A percentile compares a stretch with the other conserved stretches of the same genome.
These are phyloP conservation scores for Choloepus didactylus DNA, from an alignment of 2,797 vertebrate species.

Conservation along the genomic window DNA sequence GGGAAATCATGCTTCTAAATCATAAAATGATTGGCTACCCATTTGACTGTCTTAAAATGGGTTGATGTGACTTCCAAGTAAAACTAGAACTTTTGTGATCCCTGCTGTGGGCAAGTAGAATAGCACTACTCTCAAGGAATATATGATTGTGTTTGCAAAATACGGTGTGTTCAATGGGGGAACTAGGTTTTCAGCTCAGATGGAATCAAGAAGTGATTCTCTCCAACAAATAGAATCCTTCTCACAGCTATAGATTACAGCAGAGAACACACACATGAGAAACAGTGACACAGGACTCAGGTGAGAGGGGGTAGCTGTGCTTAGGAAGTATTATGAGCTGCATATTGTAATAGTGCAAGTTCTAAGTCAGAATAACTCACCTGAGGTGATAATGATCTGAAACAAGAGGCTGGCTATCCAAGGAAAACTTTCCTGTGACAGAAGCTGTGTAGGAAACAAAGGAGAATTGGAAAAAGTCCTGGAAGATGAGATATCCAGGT, in stretches of 20 bases:
- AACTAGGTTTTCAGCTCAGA: background rate
- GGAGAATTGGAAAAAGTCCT: background rate
- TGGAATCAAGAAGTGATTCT: background rate
- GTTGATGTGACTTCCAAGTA: background rate
- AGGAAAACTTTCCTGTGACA: background rate
- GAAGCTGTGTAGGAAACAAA: background rate
- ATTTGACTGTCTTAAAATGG: background rate
- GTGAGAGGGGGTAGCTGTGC: background rate
- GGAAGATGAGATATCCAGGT: background rate
- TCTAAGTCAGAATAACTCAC: background rate
- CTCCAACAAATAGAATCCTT: background rate
- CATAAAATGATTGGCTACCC: background rate
- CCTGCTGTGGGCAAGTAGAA: background rate
- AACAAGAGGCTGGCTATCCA: background rate
- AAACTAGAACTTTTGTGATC: background rate
- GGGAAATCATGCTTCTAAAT: conserved; percentile 17
- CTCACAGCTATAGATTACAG: background rate
- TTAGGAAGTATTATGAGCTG: background rate
- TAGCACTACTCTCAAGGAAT: background rate
- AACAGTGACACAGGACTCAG: background rate
- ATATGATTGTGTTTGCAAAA: background rate
- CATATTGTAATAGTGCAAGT: background rate
- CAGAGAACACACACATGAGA: background rate
- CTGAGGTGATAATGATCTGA: background rate
- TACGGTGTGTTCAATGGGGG: background rate